phyloP scores from a whole-genome alignment of 2,113 vertebrate genomes.

The Monarcha castaneiventris region DNA sequence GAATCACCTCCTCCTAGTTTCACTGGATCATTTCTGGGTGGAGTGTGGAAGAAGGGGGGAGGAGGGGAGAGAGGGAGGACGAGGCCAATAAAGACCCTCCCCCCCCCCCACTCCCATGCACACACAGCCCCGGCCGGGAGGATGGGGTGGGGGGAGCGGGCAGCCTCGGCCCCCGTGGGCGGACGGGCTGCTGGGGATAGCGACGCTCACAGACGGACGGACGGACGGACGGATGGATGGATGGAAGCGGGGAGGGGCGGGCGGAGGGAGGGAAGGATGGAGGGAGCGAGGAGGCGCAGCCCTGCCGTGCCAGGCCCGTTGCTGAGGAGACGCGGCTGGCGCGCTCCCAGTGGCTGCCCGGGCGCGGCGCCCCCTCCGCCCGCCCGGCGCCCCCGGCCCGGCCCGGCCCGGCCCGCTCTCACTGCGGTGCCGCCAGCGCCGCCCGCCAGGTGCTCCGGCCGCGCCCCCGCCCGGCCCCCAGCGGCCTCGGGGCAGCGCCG shows the following conservation, averaged over 20 bases:
- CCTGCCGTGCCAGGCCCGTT: constrained; percentile 44
- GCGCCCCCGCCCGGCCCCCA: too few relatives aligned
- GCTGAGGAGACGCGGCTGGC: constrained; percentile 54
- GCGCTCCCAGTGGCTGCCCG: constrained; percentile 22
- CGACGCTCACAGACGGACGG: not conserved
- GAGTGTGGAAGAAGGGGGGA: constrained; percentile 39
- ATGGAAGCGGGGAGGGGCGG: not conserved
- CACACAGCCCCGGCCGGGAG: not conserved
- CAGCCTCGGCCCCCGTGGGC: not conserved
- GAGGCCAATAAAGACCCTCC: not conserved
- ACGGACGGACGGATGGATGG: not conserved
- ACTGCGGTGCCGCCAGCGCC: too few relatives aligned
- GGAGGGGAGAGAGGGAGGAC: not conserved
- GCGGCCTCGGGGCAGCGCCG: too few relatives aligned
- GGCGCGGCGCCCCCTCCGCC: not conserved
- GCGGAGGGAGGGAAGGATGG: not conserved
- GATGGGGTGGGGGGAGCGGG: not conserved
- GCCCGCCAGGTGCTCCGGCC: too few relatives aligned
- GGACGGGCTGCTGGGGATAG: not conserved
- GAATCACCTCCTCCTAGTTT: constrained; percentile 60
- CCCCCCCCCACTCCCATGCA: not conserved
- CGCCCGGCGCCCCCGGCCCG: not conserved
- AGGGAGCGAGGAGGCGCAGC: not conserved
- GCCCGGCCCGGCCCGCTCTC: too few relatives aligned
- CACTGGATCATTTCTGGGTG: constrained; percentile 68